These are phyloP conservation scores for Parasteatoda tepidariorum DNA, from an alignment of 1,140 invertebrate species.

Conservation along the genomic window DNA sequence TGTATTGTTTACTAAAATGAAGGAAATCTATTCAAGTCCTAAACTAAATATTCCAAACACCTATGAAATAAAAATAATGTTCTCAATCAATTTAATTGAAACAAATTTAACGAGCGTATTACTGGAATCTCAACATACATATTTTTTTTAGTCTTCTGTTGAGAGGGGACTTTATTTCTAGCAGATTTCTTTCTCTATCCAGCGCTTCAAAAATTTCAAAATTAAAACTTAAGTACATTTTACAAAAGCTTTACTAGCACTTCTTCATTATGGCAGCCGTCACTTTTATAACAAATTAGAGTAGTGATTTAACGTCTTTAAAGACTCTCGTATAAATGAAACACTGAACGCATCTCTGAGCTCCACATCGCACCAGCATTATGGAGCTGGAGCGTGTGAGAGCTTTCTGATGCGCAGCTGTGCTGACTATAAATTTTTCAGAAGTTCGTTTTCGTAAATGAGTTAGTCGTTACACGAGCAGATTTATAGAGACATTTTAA, in stretches of 20 bases:
- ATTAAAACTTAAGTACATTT: too few relatives aligned
- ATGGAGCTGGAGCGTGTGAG: constrained; percentile 1
- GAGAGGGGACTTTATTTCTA: too few relatives aligned
- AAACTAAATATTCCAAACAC: too few relatives aligned
- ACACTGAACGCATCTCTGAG: neutral
- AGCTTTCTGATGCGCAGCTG: constrained; percentile 28
- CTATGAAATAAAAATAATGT: too few relatives aligned
- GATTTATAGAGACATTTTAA: constrained; percentile 46
- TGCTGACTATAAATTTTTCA: constrained; percentile 38
- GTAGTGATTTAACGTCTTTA: constrained; percentile 2
- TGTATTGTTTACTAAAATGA: too few relatives aligned
- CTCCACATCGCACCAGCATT: neutral
- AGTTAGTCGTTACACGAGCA: constrained; percentile 20
- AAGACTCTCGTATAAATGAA: constrained; percentile 20
- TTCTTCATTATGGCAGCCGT: neutral
- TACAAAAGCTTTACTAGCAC: neutral
- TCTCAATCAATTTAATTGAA: too few relatives aligned
- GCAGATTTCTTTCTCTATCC: too few relatives aligned
- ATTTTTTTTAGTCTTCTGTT: too few relatives aligned
- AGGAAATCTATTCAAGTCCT: too few relatives aligned
- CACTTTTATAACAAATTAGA: constrained; percentile 6
- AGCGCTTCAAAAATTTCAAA: too few relatives aligned
- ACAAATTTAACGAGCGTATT: too few relatives aligned
- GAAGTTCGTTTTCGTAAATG: constrained; percentile 44
- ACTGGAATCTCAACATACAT: too few relatives aligned